Percentiles rank a stretch among this genome's conserved stretches.
Conservation (phyloP, 2,113 vertebrate species). For the Scopus umbretta region DNA sequence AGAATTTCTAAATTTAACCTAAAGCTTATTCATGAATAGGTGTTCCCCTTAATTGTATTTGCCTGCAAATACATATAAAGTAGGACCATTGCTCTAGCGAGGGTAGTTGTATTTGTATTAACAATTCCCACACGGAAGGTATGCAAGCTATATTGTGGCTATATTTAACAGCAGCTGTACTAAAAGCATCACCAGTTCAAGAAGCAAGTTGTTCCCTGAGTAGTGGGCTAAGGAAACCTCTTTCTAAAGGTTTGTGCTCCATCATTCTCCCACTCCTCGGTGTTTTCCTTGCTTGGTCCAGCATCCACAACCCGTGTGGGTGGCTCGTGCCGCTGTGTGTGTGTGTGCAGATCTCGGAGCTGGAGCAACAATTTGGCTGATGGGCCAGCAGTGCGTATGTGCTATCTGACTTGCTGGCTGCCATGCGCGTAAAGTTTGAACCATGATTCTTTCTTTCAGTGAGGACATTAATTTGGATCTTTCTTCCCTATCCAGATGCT, state of each 20-base stretch:
- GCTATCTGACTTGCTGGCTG: background rate
- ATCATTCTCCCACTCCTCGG: accelerated
- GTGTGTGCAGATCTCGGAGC: background rate
- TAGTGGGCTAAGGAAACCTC: background rate
- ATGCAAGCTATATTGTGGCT: background rate
- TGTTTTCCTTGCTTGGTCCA: background rate
- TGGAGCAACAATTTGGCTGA: background rate
- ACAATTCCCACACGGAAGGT: background rate
- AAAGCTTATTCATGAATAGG: background rate
- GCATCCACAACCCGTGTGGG: accelerated
- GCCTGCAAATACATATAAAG: background rate
- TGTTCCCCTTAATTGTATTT: accelerated
- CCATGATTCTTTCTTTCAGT: background rate
- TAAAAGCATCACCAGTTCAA: background rate
- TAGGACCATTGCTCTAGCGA: background rate
- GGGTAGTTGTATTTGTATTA: too few species aligned
- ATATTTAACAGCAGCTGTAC: background rate
- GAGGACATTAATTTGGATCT: background rate
- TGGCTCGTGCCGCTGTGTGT: background rate
- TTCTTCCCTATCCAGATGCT: background rate
- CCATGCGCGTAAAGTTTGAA: background rate
- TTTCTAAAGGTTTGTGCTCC: background rate
- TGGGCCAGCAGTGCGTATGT: background rate
- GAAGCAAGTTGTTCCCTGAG: background rate
- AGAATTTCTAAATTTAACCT: background rate